A percentile compares a stretch with the other conserved stretches of the same genome.
Conservation (phyloP, 1,140 invertebrate genomes). For the Platyura marginata region DNA sequence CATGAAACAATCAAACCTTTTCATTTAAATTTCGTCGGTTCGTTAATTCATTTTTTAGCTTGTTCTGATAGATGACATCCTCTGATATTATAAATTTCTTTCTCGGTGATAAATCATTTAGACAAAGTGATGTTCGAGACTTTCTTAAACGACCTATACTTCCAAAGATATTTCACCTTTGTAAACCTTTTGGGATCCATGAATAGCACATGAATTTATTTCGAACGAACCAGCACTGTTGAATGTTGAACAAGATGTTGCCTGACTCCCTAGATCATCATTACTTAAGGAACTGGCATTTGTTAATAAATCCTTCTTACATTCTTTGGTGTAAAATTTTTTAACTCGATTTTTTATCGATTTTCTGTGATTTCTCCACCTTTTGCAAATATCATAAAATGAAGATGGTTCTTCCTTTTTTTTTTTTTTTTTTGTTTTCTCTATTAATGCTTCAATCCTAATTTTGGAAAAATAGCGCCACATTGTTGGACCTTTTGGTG, state of each 20-base stretch:
- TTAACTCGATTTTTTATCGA: conserved; percentile 1
- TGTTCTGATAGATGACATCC: no score
- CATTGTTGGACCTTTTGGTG: neutral
- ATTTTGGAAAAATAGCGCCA: conserved; percentile 2
- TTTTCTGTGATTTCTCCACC: neutral
- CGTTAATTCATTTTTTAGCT: no score
- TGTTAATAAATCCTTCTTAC: neutral
- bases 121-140: neutral
- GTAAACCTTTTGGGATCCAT: neutral
- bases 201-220: neutral
- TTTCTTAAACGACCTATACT: neutral
- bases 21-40: no score
- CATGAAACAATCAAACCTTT: neutral
- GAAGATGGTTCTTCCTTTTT: neutral
- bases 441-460: neutral
- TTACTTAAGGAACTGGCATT: neutral
- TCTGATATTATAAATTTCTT: neutral
- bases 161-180: neutral
- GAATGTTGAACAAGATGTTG: neutral
- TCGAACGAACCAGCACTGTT: neutral
- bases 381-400: neutral
- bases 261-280: neutral
- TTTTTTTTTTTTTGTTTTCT: neutral
- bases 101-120: neutral
- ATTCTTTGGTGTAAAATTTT: neutral